Evolutionary conservation across 2,113 vertebrate species (phyloP), one percentile per base, ranked within the genome.

Genomic region (Rhea americana): DNA sequence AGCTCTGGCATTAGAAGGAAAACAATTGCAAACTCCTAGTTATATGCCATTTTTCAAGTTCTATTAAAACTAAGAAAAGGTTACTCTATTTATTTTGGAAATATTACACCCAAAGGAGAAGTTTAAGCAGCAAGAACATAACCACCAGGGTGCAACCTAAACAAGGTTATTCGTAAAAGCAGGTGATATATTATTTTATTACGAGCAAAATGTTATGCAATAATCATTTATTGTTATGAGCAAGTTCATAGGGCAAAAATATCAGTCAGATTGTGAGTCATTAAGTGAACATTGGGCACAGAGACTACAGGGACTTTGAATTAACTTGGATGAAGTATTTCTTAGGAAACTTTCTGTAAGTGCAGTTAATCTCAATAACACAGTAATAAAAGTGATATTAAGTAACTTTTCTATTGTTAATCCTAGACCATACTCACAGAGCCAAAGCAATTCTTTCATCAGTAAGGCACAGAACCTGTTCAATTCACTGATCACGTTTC

Each of bases 371-470:
- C 12, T 61, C 18, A 55, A 81, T n/a, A 83, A 83, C 85, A 26
- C 3, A 50, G n/a, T 26, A 43, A 30, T 10, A 47, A 30, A 75
- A 59, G 17, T 8, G 5, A 7, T 55, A 37, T 9, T 19, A 51
- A 79, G 37, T 5, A 85, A 3, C 37, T 20, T 43, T 59, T 82
- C 11, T 59, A 20, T 16, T 28, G 5, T 18, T 35, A 62, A 39
- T 39, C 9, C 19, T 5, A 3, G 39, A 65, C 22, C 24, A 47
- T 0, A 0, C 4, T 21, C 43, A 56, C 24, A 51, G 20, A 8
- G 5, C 19, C 41, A 77, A 35, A 88, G 58, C 20, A 72, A 59
- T 3, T 7, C 5, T 13, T 53, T 7, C 9, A 12, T 66, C 32
- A 14, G 1, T 24, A 63, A 12, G 41, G 8, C 28, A 19, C 5